Conservation (phyloP, 2,888 invertebrate genomes). For the Orchestes rusci region DNA sequence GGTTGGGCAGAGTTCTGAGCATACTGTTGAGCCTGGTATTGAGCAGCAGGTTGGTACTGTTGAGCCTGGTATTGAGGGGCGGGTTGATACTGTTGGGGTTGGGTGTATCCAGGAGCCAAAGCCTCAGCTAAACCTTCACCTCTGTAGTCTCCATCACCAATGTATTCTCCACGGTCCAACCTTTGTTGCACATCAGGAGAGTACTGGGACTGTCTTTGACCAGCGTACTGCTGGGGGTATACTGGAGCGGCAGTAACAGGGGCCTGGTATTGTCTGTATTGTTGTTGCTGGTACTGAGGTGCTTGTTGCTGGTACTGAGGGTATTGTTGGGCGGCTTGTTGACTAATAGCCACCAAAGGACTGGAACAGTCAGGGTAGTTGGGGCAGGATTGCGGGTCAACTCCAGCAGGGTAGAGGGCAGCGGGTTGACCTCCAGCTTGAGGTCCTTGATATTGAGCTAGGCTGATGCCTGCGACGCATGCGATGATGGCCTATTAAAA, state of each 20-base stretch:
- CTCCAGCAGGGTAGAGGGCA: constrained; percentile 35
- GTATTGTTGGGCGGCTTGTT: constrained; percentile 19
- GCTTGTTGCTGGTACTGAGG: constrained; percentile 21
- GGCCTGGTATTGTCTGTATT: constrained; percentile 26
- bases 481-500: constrained; percentile 21
- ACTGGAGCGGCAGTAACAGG: constrained; percentile 22
- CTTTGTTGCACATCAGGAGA: constrained; percentile 33
- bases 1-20: constrained; percentile 25
- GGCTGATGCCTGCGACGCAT: constrained; percentile 14
- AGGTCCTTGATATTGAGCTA: constrained; percentile 30
- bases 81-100: constrained; percentile 26
- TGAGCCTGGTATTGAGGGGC: constrained; percentile 21
- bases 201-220: constrained; percentile 30
- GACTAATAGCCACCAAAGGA: constrained; percentile 32
- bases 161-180: constrained; percentile 37
- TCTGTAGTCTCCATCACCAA: constrained; percentile 38
- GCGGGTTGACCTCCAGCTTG: constrained; percentile 36
- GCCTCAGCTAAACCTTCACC: constrained; percentile 38
- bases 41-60: constrained; percentile 24
- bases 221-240: constrained; percentile 31
- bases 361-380: constrained; percentile 37
- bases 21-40: constrained; percentile 20
- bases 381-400: constrained; percentile 36
- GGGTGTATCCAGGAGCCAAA: constrained; percentile 33
- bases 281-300: constrained; percentile 17